phyloP scores from a whole-genome alignment of 2,113 vertebrate species.

The Rhineura floridana region DNA sequence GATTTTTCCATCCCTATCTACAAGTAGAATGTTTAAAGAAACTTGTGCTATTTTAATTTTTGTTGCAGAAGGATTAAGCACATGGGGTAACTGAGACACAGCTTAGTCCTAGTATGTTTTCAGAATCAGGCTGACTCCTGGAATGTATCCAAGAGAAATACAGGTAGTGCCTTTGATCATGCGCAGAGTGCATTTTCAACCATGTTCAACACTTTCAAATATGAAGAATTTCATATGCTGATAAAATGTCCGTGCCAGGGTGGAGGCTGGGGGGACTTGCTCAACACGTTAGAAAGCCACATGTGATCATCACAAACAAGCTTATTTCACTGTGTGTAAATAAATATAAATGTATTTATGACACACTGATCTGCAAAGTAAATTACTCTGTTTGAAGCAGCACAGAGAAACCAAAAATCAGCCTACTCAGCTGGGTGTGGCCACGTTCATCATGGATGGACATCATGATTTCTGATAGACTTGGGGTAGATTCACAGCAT shows the following conservation, averaged over 20 bases:
- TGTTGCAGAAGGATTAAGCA: not conserved
- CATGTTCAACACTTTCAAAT: not conserved
- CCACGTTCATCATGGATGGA: not conserved
- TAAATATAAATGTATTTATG: too few species aligned
- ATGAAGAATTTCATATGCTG: not conserved
- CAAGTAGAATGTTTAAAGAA: too few species aligned
- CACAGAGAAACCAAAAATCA: not conserved
- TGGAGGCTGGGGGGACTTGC: too few species aligned
- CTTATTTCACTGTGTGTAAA: not conserved
- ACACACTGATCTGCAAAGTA: not conserved
- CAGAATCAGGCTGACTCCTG: not conserved
- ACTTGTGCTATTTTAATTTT: not conserved
- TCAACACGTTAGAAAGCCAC: not conserved
- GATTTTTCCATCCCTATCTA: too few species aligned
- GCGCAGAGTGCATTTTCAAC: not conserved
- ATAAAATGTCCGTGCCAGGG: not conserved
- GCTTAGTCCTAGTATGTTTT: not conserved
- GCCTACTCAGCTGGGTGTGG: not conserved
- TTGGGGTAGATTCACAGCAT: too few species aligned
- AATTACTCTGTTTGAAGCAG: not conserved
- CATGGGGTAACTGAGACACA: not conserved
- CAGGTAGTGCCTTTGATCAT: not conserved
- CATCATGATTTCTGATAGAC: not conserved
- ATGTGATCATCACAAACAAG: not conserved
- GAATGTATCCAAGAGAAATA: not conserved